Percentiles rank a stretch among this genome's conserved stretches.
phyloP scores from a whole-genome alignment of 2,797 vertebrate genomes.

The Tragelaphus eurycerus region DNA sequence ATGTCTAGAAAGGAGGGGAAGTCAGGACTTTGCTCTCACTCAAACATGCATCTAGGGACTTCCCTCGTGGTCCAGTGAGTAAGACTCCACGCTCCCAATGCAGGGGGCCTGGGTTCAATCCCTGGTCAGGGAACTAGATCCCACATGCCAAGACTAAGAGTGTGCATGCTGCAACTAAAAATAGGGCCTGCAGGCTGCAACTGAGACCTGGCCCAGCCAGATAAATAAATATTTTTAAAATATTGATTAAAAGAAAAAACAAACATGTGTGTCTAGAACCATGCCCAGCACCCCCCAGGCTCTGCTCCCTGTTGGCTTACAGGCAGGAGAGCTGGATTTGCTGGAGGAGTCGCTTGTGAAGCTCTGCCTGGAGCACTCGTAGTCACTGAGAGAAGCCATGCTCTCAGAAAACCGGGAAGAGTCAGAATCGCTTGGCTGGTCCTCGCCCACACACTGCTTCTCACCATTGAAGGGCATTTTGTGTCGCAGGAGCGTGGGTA shows the following conservation, averaged over 20 bases:
- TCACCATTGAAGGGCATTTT: constrained; percentile 92
- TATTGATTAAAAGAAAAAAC: background rate
- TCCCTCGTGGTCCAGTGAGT: background rate
- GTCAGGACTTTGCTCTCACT: background rate
- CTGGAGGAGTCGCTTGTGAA: constrained; percentile 94
- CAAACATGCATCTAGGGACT: background rate
- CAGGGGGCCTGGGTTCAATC: background rate
- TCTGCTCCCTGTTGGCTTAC: constrained; percentile 82
- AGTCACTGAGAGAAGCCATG: constrained; percentile 88
- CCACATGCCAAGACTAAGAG: background rate
- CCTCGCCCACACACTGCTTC: constrained; percentile 86
- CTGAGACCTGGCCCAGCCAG: background rate
- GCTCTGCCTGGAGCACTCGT: constrained; percentile 90
- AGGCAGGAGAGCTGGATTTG: constrained; percentile 92
- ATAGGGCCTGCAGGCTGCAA: background rate
- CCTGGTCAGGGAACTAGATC: background rate
- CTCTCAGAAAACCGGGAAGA: constrained; percentile 89
- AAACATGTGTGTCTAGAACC: background rate
- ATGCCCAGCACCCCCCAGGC: background rate
- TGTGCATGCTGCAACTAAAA: background rate
- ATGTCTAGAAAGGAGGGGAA: background rate
- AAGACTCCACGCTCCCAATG: background rate
- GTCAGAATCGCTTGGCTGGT: constrained; percentile 90
- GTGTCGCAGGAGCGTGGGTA: constrained; percentile 62
- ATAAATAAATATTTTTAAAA: background rate